phyloP scores from a whole-genome alignment of 1,140 invertebrate genomes.

The Calliphora vicina region DNA sequence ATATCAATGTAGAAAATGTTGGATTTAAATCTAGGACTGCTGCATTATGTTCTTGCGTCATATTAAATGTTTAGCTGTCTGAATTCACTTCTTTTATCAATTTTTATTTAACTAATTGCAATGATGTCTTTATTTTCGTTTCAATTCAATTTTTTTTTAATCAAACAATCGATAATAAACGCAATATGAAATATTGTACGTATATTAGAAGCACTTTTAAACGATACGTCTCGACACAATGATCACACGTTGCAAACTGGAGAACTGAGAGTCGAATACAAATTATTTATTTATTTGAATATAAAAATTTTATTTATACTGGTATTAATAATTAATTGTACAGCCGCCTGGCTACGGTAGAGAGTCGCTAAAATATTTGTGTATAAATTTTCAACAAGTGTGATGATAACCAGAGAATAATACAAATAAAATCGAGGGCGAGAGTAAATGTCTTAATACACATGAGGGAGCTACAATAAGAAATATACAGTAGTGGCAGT shows the following conservation, averaged over 20 bases:
- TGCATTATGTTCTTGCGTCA: background rate
- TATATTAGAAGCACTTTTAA: background rate
- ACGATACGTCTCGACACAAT: background rate
- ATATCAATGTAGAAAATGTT: conserved; percentile 57
- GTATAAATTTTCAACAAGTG: too few species aligned
- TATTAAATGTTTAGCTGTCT: background rate
- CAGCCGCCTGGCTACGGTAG: too few species aligned
- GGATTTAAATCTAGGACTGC: background rate
- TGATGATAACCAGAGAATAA: too few species aligned
- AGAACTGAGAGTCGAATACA: background rate
- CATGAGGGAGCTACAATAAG: too few species aligned
- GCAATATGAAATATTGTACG: too few species aligned
- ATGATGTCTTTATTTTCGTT: background rate
- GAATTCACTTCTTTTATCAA: background rate
- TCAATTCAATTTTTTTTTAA: background rate
- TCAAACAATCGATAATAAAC: background rate
- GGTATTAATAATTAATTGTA: too few species aligned
- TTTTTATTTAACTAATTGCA: background rate
- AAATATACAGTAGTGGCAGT: too few species aligned
- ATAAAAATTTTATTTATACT: too few species aligned
- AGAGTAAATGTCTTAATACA: too few species aligned
- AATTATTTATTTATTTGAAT: background rate
- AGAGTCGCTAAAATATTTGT: too few species aligned
- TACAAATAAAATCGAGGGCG: too few species aligned
- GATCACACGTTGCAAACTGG: conserved; percentile 12